Evolutionary conservation across 2,797 vertebrate species (phyloP).

Genomic region (Premnoplex brunnescens): DNA sequence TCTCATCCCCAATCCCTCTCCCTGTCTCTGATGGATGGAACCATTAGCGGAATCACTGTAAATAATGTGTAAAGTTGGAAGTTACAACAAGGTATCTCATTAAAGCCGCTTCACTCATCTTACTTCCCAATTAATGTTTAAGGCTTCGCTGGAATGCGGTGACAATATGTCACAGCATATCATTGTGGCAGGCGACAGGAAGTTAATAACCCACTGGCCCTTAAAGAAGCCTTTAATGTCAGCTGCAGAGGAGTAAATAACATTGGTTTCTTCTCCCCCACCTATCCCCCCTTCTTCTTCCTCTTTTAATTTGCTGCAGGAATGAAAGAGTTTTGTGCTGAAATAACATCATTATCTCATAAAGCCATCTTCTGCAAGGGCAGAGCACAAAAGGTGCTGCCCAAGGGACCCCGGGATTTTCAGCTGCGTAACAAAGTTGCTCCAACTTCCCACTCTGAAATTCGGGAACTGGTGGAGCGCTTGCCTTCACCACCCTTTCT

Average conservation of each 20-base stretch:
- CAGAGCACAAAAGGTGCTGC: not conserved
- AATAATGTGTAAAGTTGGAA: conserved; percentile 82
- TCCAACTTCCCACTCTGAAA: not conserved
- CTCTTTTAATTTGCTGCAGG: conserved; percentile 49
- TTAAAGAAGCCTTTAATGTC: conserved; percentile 66
- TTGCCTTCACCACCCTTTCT: not conserved
- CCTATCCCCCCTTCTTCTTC: not conserved
- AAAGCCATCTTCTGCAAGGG: conserved; percentile 19
- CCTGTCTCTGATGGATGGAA: conserved; percentile 80
- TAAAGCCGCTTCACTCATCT: conserved; percentile 80
- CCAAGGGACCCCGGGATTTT: conserved; percentile 30
- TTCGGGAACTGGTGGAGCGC: not conserved
- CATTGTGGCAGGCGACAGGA: conserved; percentile 61
- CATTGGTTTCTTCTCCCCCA: not conserved
- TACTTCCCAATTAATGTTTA: conserved; percentile 84
- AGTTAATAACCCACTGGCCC: conserved; percentile 77
- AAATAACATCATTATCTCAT: conserved; percentile 71
- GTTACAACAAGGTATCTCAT: conserved; percentile 86
- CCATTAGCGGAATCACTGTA: conserved; percentile 85
- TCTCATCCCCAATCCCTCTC: not conserved
- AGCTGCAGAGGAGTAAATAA: conserved; percentile 73
- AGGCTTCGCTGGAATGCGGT: conserved; percentile 71
- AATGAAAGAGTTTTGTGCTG: conserved; percentile 45
- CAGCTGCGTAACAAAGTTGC: not conserved
- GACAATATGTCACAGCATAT: conserved; percentile 77